phyloP scores from a whole-genome alignment of 2,797 vertebrate genomes.

The Pyrrhura leucotis region DNA sequence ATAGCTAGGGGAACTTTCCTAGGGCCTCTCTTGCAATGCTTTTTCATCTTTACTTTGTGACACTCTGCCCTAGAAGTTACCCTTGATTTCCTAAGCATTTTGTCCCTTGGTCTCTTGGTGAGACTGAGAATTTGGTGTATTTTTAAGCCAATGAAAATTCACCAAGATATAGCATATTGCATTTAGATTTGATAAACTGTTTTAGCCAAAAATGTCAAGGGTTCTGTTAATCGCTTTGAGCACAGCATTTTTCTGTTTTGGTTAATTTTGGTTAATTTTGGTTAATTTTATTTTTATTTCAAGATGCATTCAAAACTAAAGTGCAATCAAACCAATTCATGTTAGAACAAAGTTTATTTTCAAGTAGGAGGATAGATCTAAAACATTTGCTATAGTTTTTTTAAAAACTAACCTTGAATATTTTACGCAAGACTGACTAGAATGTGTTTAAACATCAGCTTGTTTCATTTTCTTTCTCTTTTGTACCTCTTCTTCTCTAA shows the following conservation, averaged over 20 bases:
- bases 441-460: slow-evolving; percentile 5
- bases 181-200: not conserved
- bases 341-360: not conserved
- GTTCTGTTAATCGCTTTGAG: not conserved
- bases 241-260: not conserved
- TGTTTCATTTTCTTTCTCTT: not conserved
- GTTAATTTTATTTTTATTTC: not conserved
- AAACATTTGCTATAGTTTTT: not conserved
- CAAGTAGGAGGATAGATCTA: not conserved
- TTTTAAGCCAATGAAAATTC: not conserved
- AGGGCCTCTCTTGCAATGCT: not conserved
- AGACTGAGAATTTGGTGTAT: not conserved
- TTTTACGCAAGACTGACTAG: slow-evolving; percentile 1
- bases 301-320: not conserved
- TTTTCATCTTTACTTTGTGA: not conserved
- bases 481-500: not conserved
- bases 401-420: not conserved
- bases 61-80: not conserved
- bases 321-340: not conserved
- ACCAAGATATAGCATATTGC: not conserved
- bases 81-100: not conserved
- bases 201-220: not conserved
- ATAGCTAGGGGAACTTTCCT: not conserved
- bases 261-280: not conserved
- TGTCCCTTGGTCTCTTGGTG: not conserved